These are phyloP conservation scores for Philaenus spumarius DNA, from an alignment of 1,140 invertebrate species.

Conservation along the genomic window DNA sequence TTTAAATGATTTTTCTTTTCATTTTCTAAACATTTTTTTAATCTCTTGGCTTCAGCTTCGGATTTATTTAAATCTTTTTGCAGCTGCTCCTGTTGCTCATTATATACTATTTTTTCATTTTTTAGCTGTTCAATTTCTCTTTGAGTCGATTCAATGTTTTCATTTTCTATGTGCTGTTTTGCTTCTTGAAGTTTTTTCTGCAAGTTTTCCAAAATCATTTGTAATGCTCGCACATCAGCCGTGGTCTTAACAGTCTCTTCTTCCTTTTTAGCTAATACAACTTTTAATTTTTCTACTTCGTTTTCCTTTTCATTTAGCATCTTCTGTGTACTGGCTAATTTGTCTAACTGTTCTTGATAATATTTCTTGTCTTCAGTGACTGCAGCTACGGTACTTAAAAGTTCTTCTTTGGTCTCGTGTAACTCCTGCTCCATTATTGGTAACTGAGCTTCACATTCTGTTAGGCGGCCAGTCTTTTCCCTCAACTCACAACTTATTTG, in stretches of 20 bases:
- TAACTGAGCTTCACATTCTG: slow-evolving; percentile 46
- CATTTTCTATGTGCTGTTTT: slow-evolving; percentile 10
- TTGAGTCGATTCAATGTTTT: slow-evolving; percentile 4
- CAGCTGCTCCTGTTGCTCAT: slow-evolving; percentile 9
- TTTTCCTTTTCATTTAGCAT: slow-evolving; percentile 46
- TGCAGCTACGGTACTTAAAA: slow-evolving; percentile 47
- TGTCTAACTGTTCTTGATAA: slow-evolving; percentile 49
- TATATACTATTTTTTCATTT: slow-evolving; percentile 17
- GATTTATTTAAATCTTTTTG: slow-evolving; percentile 16
- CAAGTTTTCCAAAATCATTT: slow-evolving; percentile 17
- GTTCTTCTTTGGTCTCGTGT: slow-evolving; percentile 44
- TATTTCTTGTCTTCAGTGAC: slow-evolving; percentile 49
- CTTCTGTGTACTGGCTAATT: slow-evolving; percentile 38
- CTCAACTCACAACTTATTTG: slow-evolving; percentile 25
- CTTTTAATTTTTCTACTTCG: slow-evolving; percentile 48
- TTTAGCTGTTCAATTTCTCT: slow-evolving; percentile 22
- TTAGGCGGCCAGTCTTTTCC: slow-evolving; percentile 44
- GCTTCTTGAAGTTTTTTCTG: slow-evolving; percentile 26
- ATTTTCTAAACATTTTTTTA: slow-evolving; percentile 6
- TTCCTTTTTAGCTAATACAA: slow-evolving; percentile 50
- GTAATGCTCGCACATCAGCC: slow-evolving; percentile 21
- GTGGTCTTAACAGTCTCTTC: slow-evolving; percentile 38
- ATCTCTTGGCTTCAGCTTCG: neutral
- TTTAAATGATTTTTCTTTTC: slow-evolving; percentile 3
- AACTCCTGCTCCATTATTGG: slow-evolving; percentile 49